phyloP scores from a whole-genome alignment of 2,888 invertebrate genomes.

The Aphelenchoides bicaudatus region DNA sequence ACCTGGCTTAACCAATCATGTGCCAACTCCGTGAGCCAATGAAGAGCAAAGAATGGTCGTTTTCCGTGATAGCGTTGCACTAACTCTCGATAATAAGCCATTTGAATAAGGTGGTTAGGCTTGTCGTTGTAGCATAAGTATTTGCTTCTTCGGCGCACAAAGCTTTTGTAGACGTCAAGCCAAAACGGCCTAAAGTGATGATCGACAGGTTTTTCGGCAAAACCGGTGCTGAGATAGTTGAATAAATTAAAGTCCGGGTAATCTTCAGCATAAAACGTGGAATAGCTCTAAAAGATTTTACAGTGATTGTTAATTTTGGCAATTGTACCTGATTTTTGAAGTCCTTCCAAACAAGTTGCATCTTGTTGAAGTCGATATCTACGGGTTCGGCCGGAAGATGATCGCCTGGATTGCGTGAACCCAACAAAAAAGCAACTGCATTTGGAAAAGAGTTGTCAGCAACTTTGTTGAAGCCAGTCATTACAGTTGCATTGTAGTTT shows the following conservation, averaged over 20 bases:
- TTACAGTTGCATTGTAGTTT: constrained; percentile 35
- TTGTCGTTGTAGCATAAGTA: constrained; percentile 52
- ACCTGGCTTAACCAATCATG: constrained; percentile 63
- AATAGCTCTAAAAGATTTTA: constrained; percentile 46
- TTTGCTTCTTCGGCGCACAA: constrained; percentile 48
- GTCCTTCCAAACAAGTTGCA: constrained; percentile 62
- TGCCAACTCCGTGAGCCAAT: constrained; percentile 61
- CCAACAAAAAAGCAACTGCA: constrained; percentile 59
- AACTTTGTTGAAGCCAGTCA: constrained; percentile 62
- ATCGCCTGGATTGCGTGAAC: constrained; percentile 1
- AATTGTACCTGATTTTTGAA: constrained; percentile 33
- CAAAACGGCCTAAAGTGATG: constrained; percentile 61
- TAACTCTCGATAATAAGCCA: constrained; percentile 60
- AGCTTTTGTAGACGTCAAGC: constrained; percentile 57
- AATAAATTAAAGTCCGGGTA: constrained; percentile 62
- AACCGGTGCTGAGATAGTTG: constrained; percentile 61
- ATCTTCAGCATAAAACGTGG: constrained; percentile 63
- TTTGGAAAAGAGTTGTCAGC: constrained; percentile 63
- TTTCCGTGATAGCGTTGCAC: constrained; percentile 35
- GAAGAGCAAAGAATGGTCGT: constrained; percentile 41
- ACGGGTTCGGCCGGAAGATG: constrained; percentile 39
- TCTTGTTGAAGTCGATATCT: constrained; percentile 57
- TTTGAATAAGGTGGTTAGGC: constrained; percentile 52
- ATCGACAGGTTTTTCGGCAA: constrained; percentile 60
- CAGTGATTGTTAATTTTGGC: not conserved